Evolutionary conservation across 2,113 vertebrate genomes (phyloP).

Genomic region (Caloenas nicobarica): DNA sequence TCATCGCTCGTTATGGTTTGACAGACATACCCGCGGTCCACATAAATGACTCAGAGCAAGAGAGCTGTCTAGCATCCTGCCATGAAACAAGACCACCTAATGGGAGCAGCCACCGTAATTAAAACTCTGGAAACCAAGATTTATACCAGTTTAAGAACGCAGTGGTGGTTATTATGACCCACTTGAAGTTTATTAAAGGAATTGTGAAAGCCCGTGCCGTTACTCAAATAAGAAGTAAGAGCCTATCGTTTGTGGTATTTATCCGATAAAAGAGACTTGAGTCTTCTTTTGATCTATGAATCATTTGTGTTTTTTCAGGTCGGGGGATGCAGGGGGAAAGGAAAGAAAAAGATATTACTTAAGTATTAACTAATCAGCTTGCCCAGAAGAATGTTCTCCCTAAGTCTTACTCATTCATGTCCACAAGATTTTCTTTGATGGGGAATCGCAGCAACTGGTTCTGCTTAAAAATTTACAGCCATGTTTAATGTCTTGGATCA

Average conservation of each 20-base stretch:
- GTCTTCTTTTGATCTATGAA: background rate
- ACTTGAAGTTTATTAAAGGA: constrained; percentile 58
- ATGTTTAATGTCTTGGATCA: constrained; percentile 61
- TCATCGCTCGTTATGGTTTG: constrained; percentile 70
- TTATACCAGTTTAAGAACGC: constrained; percentile 64
- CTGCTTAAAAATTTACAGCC: constrained; percentile 65
- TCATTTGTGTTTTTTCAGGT: constrained; percentile 54
- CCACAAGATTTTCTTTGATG: constrained; percentile 60
- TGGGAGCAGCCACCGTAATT: constrained; percentile 70
- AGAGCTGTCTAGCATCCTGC: constrained; percentile 62
- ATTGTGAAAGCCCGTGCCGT: background rate
- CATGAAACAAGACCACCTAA: constrained; percentile 70
- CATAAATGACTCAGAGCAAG: constrained; percentile 67
- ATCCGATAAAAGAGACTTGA: constrained; percentile 13
- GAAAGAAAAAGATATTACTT: constrained; percentile 22
- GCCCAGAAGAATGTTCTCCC: background rate
- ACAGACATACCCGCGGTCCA: constrained; percentile 71
- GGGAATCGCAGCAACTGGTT: constrained; percentile 47
- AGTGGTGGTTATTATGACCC: constrained; percentile 56
- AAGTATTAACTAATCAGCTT: constrained; percentile 57
- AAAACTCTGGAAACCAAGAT: constrained; percentile 67
- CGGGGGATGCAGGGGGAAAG: background rate
- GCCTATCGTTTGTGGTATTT: background rate
- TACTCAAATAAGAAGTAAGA: constrained; percentile 32
- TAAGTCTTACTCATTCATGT: constrained; percentile 32